A percentile compares a stretch with the other conserved stretches of the same genome.
These are phyloP conservation scores for Callorhinus ursinus DNA, from an alignment of 2,113 vertebrate species.

Conservation along the genomic window DNA sequence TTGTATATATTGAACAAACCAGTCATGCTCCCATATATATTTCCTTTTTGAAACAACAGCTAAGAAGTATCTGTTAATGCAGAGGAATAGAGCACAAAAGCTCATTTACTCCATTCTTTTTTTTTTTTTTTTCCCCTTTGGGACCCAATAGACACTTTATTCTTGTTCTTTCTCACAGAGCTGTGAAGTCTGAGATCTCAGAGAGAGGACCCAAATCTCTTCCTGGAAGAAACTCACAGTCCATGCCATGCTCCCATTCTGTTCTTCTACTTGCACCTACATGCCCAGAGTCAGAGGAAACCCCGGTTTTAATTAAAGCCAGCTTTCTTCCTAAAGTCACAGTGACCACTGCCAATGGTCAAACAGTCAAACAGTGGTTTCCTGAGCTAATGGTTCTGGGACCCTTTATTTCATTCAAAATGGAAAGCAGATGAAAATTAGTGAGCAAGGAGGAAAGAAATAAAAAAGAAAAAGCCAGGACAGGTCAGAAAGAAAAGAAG, in stretches of 20 bases:
- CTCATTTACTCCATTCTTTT: not conserved
- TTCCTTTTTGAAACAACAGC: slow-evolving; percentile 3
- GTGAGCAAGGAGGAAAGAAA: not conserved
- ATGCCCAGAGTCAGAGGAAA: slow-evolving; percentile 23
- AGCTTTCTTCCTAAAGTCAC: not conserved
- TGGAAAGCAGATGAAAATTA: slow-evolving; percentile 37
- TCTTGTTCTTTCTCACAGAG: slow-evolving; percentile 9
- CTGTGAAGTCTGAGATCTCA: slow-evolving; percentile 16
- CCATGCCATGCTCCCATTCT: not conserved
- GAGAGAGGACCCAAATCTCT: not conserved
- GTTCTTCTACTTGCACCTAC: not conserved
- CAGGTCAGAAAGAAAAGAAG: not conserved
- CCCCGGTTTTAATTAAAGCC: not conserved
- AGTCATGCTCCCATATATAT: not conserved
- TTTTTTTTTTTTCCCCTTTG: not conserved
- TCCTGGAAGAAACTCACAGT: not conserved
- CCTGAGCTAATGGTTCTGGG: not conserved
- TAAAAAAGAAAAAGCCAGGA: not conserved
- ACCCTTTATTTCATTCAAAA: slow-evolving; percentile 38
- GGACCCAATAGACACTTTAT: not conserved
- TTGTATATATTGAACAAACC: not conserved
- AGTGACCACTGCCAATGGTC: not conserved
- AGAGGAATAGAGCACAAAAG: not conserved
- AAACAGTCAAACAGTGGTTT: not conserved
- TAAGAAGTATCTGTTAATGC: not conserved